Evolutionary conservation across 2,113 vertebrate genomes (phyloP).

Genomic region (Ictalurus punctatus): DNA sequence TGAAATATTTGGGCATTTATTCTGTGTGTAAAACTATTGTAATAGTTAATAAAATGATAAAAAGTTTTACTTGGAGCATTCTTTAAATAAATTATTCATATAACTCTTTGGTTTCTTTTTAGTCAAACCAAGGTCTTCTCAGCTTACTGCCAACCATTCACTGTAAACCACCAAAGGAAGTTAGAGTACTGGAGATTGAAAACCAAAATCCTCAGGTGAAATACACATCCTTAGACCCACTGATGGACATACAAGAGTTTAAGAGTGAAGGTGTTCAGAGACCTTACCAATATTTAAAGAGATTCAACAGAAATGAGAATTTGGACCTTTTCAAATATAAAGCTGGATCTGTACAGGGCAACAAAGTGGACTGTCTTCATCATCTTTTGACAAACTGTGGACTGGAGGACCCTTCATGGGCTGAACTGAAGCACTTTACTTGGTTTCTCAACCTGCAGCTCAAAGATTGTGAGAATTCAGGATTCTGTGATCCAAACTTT

Average conservation of each 20-base stretch:
- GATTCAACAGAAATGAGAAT: constrained; percentile 54
- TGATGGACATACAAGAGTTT: constrained; percentile 72
- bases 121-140: constrained; percentile 69
- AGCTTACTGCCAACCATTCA: constrained; percentile 69
- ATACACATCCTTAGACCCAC: constrained; percentile 65
- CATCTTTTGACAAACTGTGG: constrained; percentile 69
- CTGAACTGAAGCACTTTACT: constrained; percentile 77
- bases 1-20: background rate
- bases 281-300: constrained; percentile 73
- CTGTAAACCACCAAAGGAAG: constrained; percentile 69
- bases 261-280: constrained; percentile 73
- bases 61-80: background rate
- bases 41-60: background rate
- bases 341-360: constrained; percentile 50
- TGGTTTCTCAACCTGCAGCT: constrained; percentile 78
- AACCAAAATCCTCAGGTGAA: background rate
- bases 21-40: background rate
- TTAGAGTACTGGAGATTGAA: constrained; percentile 58
- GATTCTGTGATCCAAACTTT: constrained; percentile 72
- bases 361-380: constrained; percentile 66
- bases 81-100: background rate
- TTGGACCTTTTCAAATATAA: constrained; percentile 69
- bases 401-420: constrained; percentile 75
- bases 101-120: constrained; percentile 40
- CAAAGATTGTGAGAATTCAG: constrained; percentile 71